Base-by-base conservation (phyloP, 2,888 invertebrate genomes). In the Tetramorium bicarinatum region DNA sequence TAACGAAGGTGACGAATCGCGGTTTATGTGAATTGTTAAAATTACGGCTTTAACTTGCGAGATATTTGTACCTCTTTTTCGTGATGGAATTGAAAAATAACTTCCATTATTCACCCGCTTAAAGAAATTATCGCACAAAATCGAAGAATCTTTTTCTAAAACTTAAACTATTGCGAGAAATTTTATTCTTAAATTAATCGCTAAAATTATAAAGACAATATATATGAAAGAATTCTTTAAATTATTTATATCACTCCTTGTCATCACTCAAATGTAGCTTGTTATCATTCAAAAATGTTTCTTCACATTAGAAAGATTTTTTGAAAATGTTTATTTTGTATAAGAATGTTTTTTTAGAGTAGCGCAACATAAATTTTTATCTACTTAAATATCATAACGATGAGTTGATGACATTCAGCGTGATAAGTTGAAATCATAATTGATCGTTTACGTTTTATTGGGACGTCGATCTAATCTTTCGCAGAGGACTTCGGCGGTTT, bases 1-100 rank as follows among this genome's bases (percentile, higher is more conserved):
- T 38, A 44, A 72, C 79, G 71, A 80, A 21, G 59, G 71, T 71
- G 56, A 77, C 77, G 21, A 52, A 54, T 9, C 67, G 44, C 56
- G 77, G 56, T 59, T 59, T 38, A 79, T 44, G 25, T 29, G 44
- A n/a, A 77, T 56, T 38, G 67, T 44, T 54, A 15, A 15, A 77
- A 56, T 29, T 67, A 9, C 7, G 41, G 13, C 13, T 61, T 47
- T 41, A 18, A 34, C 15, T 9, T n/a, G 38, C n/a, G 11, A 52
- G 2, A 66, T 52, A 66, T 38, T 34, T 62, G 6, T 47, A 34
- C 13, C 3, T 2, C 2, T n/a, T 29, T 67, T 6, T 52, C 13
- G 21, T 4, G 8, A 56, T 11, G 2, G 25, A 56, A 56, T 11
- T 71, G 38, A 38, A 52, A 38, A 71, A 71, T 52, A 52, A 52